Evolutionary conservation across 2,797 vertebrate species (phyloP).

Genomic region (Mormyrus proboscirostris): DNA sequence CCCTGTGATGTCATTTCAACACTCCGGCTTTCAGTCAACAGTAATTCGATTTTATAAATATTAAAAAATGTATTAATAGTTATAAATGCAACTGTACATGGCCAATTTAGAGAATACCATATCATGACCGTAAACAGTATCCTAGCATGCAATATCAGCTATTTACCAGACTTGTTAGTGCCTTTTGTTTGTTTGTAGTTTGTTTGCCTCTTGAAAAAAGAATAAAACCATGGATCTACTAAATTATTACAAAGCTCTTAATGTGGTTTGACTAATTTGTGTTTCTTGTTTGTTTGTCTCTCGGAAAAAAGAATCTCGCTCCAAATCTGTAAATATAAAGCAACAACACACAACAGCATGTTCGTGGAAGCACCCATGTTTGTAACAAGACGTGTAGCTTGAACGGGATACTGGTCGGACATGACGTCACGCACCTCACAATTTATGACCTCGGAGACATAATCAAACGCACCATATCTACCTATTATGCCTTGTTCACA

Average conservation of each 20-base stretch:
- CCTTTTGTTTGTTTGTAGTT: neutral
- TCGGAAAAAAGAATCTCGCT: neutral
- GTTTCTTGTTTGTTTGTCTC: neutral
- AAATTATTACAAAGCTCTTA: neutral
- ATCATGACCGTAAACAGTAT: too few species aligned
- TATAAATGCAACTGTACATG: too few species aligned
- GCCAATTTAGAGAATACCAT: too few species aligned
- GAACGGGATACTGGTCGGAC: neutral
- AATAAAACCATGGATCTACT: neutral
- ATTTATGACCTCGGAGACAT: neutral
- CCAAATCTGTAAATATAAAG: neutral
- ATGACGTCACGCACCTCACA: neutral
- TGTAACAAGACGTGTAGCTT: neutral
- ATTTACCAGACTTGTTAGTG: neutral
- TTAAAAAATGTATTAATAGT: too few species aligned
- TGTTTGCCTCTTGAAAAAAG: neutral
- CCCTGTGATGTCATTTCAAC: neutral
- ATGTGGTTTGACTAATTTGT: neutral
- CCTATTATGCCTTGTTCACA: neutral
- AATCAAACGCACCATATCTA: neutral
- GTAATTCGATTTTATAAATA: too few species aligned
- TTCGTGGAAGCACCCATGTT: neutral
- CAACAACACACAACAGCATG: neutral
- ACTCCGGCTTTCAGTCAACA: neutral
- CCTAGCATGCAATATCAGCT: neutral